A percentile compares a stretch with the other conserved stretches of the same genome.
Conservation (phyloP, 2,113 vertebrate species). For the Chroicocephalus ridibundus region DNA sequence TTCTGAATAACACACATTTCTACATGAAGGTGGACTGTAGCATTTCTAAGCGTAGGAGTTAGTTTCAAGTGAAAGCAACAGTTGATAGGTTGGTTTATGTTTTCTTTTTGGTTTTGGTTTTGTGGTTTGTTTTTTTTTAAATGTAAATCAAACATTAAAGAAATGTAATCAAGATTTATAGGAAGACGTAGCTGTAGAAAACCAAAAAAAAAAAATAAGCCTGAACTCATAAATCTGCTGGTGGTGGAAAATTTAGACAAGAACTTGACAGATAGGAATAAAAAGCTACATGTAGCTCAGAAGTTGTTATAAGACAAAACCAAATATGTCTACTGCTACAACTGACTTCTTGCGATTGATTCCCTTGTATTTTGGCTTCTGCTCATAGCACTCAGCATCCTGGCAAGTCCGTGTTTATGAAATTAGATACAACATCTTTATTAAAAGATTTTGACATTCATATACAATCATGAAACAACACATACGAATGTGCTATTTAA, state of each 20-base stretch:
- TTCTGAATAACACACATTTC: not conserved
- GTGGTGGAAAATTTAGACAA: not conserved
- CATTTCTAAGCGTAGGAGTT: not conserved
- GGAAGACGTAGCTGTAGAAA: not conserved
- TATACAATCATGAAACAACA: not conserved
- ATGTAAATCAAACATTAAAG: not conserved
- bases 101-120: too few species aligned
- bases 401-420: not conserved
- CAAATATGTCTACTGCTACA: not conserved
- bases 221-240: not conserved
- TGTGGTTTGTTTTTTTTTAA: not conserved
- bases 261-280: not conserved
- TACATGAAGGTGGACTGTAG: not conserved
- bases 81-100: not conserved
- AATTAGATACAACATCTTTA: not conserved
- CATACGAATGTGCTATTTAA: not conserved
- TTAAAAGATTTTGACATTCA: not conserved
- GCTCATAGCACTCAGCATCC: not conserved
- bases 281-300: not conserved
- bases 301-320: not conserved
- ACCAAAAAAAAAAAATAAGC: not conserved
- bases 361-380: not conserved
- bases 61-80: not conserved
- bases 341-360: not conserved
- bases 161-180: not conserved